Base-by-base conservation (phyloP, 2,888 invertebrate species). In the Temnothorax rugatulus region DNA sequence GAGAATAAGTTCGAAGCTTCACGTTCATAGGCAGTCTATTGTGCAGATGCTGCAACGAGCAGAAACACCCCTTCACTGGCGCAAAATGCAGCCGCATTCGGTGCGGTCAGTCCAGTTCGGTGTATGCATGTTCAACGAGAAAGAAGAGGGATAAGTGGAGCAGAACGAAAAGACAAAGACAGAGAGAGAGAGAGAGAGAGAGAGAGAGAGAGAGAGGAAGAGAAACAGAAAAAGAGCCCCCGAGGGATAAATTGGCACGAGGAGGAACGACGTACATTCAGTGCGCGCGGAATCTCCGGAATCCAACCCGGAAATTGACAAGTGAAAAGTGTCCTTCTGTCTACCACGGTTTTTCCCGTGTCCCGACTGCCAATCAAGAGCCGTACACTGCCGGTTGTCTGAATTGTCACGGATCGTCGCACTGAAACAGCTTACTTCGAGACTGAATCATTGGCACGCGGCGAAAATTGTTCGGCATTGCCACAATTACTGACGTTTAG, bases 301-400 rank as follows among this genome's bases (percentile, higher is more conserved):
- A 77, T 77, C 52, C 64, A 52, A 52, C 44, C 44, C 29, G 44
- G 15, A 79, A 68, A 79, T 44, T 79, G 68, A 68, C 68, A 68
- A 79, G 79, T 59, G 57, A 68, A 79, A 69, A 57, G 68, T 68
- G 68, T 57, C 57, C 25, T 29, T 47, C 79, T 47, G 57, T 79
- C 57, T 79, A 59, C 15, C 44, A 41, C 64, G 41, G 66, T 77
- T 77, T 66, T 66, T 77, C 41, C 54, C 54, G 8, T 57, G 54
- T 63, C 21, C 64, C 52, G 57, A 25, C 75, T 75, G 82, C 74
- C 82, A 75, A 66, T 82, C 75, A 57, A 34, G 57, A 71, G 25
- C 54, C 64, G 63, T 68, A 13, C 3, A 63, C 34, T 25, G 52
- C 52, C 64, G 15, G 38, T 34, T 76, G 57, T 44, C 75, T 59